Conservation (phyloP, 1,140 invertebrate species). For the Venturia canescens region DNA sequence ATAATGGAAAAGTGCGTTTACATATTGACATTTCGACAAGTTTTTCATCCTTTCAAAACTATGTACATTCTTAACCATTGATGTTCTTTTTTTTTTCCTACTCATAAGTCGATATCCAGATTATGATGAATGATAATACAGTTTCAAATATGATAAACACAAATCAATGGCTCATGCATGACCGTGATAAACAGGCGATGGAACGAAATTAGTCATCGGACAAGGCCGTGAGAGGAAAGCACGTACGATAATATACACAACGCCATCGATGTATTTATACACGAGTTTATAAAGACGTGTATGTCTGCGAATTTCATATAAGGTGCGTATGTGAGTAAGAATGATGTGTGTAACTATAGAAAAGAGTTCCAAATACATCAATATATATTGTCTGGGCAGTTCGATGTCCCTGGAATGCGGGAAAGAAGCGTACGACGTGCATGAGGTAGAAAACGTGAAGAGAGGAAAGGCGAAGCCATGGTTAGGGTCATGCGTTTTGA, state of each 20-base stretch:
- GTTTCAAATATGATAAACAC: not conserved
- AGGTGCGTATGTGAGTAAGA: not conserved
- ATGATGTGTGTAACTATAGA: not conserved
- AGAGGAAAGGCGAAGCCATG: slow-evolving; percentile 6
- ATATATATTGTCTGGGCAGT: slow-evolving; percentile 11
- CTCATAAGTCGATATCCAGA: not conserved
- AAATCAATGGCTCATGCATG: not conserved
- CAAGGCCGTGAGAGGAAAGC: slow-evolving; percentile 10
- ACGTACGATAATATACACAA: not conserved
- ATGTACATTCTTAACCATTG: too few species aligned
- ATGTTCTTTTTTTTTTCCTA: not conserved
- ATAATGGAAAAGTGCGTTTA: too few species aligned
- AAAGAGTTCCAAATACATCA: slow-evolving; percentile 12
- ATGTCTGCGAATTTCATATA: not conserved
- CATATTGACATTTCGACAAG: too few species aligned
- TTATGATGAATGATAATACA: not conserved
- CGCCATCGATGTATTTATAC: not conserved
- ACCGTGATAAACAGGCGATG: slow-evolving; percentile 20
- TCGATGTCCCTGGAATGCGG: slow-evolving; percentile 20
- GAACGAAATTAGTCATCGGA: slow-evolving; percentile 25
- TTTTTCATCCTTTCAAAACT: too few species aligned
- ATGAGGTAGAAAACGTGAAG: not conserved
- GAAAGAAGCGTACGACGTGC: not conserved
- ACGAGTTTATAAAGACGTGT: not conserved
- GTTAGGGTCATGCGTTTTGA: not conserved